Evolutionary conservation across 2,888 invertebrate species (phyloP), one percentile per base, ranked within the genome.

Genomic region (Tachystola acroxantha): DNA sequence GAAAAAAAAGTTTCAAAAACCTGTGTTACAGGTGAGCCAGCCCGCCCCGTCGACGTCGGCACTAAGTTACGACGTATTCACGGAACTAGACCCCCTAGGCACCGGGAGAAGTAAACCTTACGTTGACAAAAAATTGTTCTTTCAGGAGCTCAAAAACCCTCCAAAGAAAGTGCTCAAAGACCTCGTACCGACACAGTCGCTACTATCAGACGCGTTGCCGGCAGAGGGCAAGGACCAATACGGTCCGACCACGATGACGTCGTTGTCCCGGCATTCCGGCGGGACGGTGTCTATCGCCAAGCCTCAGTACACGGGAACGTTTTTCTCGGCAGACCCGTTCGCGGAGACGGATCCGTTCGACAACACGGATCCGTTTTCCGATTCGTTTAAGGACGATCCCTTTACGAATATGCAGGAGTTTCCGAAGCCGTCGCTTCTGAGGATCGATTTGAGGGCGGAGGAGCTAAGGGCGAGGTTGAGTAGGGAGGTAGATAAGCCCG

Each of bases 121-220:
- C 88, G 92, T 96, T 68, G 96, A 97, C 89, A 96, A 96, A 88
- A 96, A 96, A 89, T 95, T 96, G 87, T 97, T 97, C 89, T 97
- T 97, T 89, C 95, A 96, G 89, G 96, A 96, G 80, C 90, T 96
- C 67, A 96, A 96, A 89, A 96, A 96, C 85, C 96, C 96, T 55
- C 96, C 96, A 57, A 96, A 96, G 88, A 96, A 95, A 87, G 94
- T 94, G 46, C 90, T 96, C 59, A 96, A 96, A 88, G 96, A 96
- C 81, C 88, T 96, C 72, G 92, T 92, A 39, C 79, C 82, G 53
- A 68, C 72, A 60, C 68, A 81, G 78, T 80, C 50, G 19, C 59
- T 74, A 57, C 46, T 69, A 55, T 69, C 74, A 10, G 37, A 37
- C 45, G 62, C 67, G 39, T 62, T 68, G 46, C 61, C 62, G 16